Evolutionary conservation across 2,797 vertebrate species (phyloP).

Genomic region (Smutsia temminckii): DNA sequence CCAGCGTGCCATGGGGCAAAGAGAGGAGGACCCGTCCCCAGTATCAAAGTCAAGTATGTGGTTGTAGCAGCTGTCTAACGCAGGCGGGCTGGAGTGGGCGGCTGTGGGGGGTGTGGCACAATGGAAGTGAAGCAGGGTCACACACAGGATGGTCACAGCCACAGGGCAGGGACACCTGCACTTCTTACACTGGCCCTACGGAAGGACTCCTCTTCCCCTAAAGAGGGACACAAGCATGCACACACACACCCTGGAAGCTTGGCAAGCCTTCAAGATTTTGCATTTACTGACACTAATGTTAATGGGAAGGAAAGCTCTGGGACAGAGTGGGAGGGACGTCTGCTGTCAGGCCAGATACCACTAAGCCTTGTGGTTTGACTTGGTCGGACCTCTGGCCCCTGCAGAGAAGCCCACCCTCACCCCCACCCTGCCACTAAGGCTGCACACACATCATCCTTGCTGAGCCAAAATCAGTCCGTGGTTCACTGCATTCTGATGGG

Average conservation of each 20-base stretch:
- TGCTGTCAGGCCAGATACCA: background rate
- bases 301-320: background rate
- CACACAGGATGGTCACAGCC: background rate
- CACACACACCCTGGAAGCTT: background rate
- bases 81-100: background rate
- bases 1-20: background rate
- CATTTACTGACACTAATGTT: background rate
- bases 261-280: background rate
- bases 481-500: background rate
- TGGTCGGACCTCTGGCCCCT: too few species aligned
- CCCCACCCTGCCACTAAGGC: background rate
- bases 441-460: background rate
- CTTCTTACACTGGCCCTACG: background rate
- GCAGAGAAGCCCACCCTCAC: background rate
- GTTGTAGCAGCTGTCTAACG: rapidly evolving
- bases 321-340: background rate
- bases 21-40: background rate
- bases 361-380: background rate
- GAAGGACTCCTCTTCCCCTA: background rate
- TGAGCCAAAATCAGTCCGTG: background rate
- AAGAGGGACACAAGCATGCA: background rate
- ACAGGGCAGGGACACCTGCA: background rate
- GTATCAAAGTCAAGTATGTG: rapidly evolving
- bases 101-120: too few species aligned
- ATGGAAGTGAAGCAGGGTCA: background rate